A percentile compares a stretch with the other conserved stretches of the same genome.
phyloP scores from a whole-genome alignment of 2,113 vertebrate species.

The Hemibagrus wyckioides region DNA sequence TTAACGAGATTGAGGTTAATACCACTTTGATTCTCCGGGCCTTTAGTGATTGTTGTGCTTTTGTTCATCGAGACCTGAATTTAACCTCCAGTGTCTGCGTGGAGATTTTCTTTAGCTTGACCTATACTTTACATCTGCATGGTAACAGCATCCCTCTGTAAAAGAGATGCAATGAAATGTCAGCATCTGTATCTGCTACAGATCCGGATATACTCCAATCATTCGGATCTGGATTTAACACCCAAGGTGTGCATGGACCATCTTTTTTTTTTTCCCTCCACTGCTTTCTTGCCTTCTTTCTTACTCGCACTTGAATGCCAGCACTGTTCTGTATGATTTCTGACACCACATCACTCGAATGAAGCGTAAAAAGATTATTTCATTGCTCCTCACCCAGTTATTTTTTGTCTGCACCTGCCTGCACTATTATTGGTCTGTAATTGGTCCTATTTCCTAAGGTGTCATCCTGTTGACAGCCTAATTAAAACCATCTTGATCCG shows the following conservation, averaged over 20 bases:
- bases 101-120: slow-evolving; percentile 4
- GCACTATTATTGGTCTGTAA: background rate
- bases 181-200: background rate
- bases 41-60: slow-evolving; percentile 38
- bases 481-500: background rate
- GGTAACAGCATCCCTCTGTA: background rate
- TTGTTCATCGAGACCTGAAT: background rate
- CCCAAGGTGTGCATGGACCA: background rate
- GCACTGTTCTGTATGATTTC: background rate
- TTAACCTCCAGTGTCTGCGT: slow-evolving; percentile 24
- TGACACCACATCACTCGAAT: background rate
- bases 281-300: background rate
- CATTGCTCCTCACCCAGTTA: background rate
- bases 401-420: background rate
- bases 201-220: background rate
- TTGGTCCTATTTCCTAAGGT: background rate
- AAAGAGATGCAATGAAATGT: background rate
- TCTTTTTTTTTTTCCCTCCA: background rate
- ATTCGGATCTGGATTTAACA: background rate
- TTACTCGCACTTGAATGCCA: background rate
- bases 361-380: background rate
- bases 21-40: slow-evolving; percentile 22
- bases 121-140: slow-evolving; percentile 1
- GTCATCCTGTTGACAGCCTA: too few relatives aligned
- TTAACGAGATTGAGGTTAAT: slow-evolving; percentile 48